Evolutionary conservation across 2,888 invertebrate genomes (phyloP), one percentile per base, ranked within the genome.

Genomic region (Lochmaea crataegi): DNA sequence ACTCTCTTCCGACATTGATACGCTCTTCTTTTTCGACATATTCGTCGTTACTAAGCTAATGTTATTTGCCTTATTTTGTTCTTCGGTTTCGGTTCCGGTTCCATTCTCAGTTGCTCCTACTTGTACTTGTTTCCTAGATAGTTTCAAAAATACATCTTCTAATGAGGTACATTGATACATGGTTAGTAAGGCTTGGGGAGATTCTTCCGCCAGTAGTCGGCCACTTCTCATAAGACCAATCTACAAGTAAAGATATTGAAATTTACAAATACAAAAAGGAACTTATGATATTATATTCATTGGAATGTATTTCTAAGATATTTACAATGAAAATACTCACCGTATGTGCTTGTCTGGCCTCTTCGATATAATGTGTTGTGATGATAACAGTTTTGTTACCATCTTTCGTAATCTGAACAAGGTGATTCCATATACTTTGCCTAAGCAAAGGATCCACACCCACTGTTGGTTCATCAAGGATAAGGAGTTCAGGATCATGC

Each of bases 191-290:
- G 92, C 92, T 78, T 94, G 93, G 0, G 97, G 97, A 14, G 94
- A 94, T 86, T 96, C 94, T 88, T 98, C 97, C 0, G 97, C 97
- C 81, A 98, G 87, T 65, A 98, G 89, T 69, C 94, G 91, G 0
- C 98, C 98, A 84, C 94, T 95, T 77, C 98, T 90, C 97, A 98
- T 98, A 80, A 98, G 88, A 74, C 97, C 98, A 85, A 98, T 97
- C 96, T 96, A 86, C 73, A 83, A 80, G 11, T 48, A 22, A 65
- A 18, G 26, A 42, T 45, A 11, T 41, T 16, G 26, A n/a, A 38
- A 38, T 38, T 38, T 38, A 7, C 7, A 38, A 38, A 32, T 32
- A n/a, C n/a, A n/a, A n/a, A n/a, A 26, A 26, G 26, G 26, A 26
- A 26, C 4, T 26, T 26, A 26, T 26, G 26, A 26, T 22, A 22